These are phyloP conservation scores for Pseudomyrmex concolor DNA, from an alignment of 1,140 invertebrate genomes.

Conservation along the genomic window DNA sequence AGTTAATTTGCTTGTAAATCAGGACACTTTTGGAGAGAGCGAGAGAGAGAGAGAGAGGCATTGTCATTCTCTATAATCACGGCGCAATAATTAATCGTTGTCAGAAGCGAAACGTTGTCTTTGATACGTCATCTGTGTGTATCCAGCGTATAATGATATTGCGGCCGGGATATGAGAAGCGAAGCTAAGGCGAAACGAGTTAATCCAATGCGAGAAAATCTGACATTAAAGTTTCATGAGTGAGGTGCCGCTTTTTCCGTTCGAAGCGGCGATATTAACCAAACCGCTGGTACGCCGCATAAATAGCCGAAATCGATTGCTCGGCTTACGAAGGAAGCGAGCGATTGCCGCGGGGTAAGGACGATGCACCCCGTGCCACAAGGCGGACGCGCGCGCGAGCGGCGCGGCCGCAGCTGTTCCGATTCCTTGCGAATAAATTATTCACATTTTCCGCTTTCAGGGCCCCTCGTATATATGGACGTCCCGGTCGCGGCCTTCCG, in stretches of 20 bases:
- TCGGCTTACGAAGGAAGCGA: conserved; percentile 7
- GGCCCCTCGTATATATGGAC: not conserved
- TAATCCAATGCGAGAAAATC: conserved; percentile 43
- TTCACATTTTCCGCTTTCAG: conserved; percentile 36
- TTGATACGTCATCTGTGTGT: not conserved
- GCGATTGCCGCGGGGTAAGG: conserved; percentile 28
- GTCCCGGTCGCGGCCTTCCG: conserved; percentile 9
- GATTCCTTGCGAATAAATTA: conserved; percentile 55
- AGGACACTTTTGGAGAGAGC: too few species aligned
- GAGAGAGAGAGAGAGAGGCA: too few species aligned
- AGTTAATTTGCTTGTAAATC: not conserved
- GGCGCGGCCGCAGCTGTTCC: conserved; percentile 42
- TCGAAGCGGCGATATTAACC: conserved; percentile 42
- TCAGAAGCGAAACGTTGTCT: not conserved
- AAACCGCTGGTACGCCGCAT: conserved; percentile 25
- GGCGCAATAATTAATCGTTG: conserved; percentile 25
- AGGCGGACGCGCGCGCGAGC: not conserved
- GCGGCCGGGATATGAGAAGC: not conserved
- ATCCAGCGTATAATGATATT: conserved; percentile 24
- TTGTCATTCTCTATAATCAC: not conserved
- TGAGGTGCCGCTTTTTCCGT: conserved; percentile 26
- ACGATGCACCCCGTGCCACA: conserved; percentile 5
- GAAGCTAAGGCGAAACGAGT: not conserved
- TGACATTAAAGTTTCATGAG: conserved; percentile 57
- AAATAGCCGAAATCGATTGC: conserved; percentile 56